phyloP scores from a whole-genome alignment of 1,140 invertebrate species.

The Lordiphosa mommai region DNA sequence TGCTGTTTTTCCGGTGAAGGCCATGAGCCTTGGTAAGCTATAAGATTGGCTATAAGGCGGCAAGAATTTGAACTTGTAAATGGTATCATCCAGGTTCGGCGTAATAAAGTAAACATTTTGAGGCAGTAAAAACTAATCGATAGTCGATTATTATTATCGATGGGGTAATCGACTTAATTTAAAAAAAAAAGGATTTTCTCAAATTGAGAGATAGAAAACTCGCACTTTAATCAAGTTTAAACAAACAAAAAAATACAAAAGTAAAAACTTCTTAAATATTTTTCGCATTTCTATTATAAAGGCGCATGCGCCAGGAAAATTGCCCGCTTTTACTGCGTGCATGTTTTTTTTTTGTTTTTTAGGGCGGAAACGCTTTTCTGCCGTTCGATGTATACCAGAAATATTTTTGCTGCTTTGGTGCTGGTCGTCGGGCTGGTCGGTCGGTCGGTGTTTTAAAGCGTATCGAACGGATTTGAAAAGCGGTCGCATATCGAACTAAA shows the following conservation, averaged over 20 bases:
- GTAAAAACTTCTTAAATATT: no score
- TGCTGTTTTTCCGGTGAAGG: neutral
- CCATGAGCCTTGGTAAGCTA: neutral
- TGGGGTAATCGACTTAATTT: no score
- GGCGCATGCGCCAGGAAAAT: no score
- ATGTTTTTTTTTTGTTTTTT: constrained; percentile 45
- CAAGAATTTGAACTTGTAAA: neutral
- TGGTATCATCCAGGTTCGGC: neutral
- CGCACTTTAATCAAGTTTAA: no score
- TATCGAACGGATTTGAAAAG: constrained; percentile 63
- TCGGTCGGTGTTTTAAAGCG: constrained; percentile 39
- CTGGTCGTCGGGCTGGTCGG: constrained; percentile 30
- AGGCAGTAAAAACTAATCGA: no score
- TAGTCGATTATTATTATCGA: no score
- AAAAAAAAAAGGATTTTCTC: no score
- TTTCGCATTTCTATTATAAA: no score
- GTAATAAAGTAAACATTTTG: no score
- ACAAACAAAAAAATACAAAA: no score
- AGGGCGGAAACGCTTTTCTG: constrained; percentile 77
- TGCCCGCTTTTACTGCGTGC: constrained; percentile 19
- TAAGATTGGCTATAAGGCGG: neutral
- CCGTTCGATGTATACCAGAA: constrained; percentile 74
- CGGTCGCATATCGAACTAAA: constrained; percentile 49
- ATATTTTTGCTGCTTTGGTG: constrained; percentile 65
- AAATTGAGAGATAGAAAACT: no score